A percentile compares a stretch with the other conserved stretches of the same genome.
Evolutionary conservation across 1,140 invertebrate genomes (phyloP).

Genomic region (Phthorimaea operculella): DNA sequence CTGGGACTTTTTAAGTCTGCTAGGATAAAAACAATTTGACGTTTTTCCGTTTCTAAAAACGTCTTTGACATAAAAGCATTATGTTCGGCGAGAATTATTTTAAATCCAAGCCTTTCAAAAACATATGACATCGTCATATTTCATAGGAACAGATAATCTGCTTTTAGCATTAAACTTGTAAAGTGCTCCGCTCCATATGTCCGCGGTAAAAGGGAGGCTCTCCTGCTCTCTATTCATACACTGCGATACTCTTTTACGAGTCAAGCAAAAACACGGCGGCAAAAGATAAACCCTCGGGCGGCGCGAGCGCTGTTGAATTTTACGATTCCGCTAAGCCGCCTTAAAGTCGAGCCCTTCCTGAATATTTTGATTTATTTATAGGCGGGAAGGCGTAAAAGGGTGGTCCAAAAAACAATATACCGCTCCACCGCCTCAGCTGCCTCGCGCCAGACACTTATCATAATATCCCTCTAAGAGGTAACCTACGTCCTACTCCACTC

Average conservation of each 20-base stretch:
- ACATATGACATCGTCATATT: conserved; percentile 18
- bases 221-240: conserved; percentile 53
- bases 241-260: conserved; percentile 59
- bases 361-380: conserved; percentile 69
- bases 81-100: too few species aligned
- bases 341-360: conserved; percentile 64
- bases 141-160: conserved; percentile 40
- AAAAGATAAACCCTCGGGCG: conserved; percentile 57
- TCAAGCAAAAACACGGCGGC: conserved; percentile 51
- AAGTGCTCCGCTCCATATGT: conserved; percentile 46
- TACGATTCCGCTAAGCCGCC: conserved; percentile 65
- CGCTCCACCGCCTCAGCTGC: conserved; percentile 36
- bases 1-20: too few species aligned
- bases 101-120: neutral
- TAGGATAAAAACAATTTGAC: too few species aligned
- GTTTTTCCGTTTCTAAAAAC: too few species aligned
- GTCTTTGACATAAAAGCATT: too few species aligned
- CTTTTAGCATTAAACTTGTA: conserved; percentile 43
- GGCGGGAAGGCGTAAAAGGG: conserved; percentile 59
- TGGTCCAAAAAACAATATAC: conserved; percentile 59
- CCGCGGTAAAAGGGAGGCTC: conserved; percentile 44
- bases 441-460: conserved; percentile 32
- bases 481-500: neutral
- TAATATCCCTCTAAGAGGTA: conserved; percentile 22
- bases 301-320: conserved; percentile 62